phyloP scores from a whole-genome alignment of 2,113 vertebrate genomes.

The Dasypus novemcinctus region DNA sequence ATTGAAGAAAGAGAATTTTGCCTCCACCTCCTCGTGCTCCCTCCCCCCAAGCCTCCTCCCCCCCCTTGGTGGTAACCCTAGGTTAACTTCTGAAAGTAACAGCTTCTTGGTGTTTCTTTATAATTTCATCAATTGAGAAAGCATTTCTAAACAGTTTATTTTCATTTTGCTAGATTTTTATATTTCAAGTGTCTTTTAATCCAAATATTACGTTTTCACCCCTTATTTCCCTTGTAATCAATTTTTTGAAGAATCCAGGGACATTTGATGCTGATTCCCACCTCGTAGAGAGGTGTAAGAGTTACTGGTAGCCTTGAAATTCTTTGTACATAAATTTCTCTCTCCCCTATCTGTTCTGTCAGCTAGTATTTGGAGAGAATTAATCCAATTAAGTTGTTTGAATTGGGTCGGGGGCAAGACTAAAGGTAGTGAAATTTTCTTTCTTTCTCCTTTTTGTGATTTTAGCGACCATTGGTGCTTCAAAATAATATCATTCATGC shows the following conservation, averaged over 20 bases:
- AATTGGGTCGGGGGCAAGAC: neutral
- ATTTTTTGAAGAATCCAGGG: neutral
- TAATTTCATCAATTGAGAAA: neutral
- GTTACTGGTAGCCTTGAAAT: no score
- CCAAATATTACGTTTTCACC: neutral
- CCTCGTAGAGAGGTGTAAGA: neutral
- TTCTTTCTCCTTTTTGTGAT: no score
- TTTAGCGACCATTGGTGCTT: neutral
- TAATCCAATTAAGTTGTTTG: neutral
- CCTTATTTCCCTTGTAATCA: fast-evolving
- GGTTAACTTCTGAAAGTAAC: no score
- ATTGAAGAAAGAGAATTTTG: neutral
- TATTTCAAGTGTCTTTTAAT: fast-evolving
- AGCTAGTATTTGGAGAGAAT: neutral
- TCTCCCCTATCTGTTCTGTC: neutral
- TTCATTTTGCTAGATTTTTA: neutral
- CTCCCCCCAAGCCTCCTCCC: fast-evolving
- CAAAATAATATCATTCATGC: neutral
- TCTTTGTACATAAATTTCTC: no score
- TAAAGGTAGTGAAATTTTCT: neutral
- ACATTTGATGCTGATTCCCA: fast-evolving
- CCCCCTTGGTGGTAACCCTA: fast-evolving
- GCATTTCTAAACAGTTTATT: no score
- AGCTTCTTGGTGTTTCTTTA: no score
- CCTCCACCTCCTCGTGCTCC: no score